These are phyloP conservation scores for Stenurella melanura DNA, from an alignment of 2,888 invertebrate genomes.

Conservation along the genomic window DNA sequence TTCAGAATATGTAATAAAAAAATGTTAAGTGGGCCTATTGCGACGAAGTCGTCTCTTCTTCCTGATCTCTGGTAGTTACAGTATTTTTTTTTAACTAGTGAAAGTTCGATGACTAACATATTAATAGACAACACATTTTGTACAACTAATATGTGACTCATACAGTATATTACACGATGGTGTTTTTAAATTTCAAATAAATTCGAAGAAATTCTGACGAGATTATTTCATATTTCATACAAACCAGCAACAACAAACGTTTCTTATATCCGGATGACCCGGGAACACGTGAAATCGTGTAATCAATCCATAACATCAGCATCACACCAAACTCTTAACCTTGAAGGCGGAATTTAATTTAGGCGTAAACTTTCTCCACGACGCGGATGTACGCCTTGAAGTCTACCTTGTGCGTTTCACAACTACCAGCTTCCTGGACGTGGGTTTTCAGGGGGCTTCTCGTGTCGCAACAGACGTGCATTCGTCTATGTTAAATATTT, in stretches of 20 bases:
- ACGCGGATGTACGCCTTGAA: constrained; percentile 10
- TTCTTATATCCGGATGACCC: constrained; percentile 18
- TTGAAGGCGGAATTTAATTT: constrained; percentile 27
- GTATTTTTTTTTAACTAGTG: neutral
- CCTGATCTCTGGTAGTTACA: no score
- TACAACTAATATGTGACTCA: neutral
- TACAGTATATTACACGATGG: neutral
- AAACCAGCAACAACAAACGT: neutral
- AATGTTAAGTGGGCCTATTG: no score
- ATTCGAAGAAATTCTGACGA: neutral
- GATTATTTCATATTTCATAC: constrained; percentile 2
- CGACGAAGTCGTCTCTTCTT: no score
- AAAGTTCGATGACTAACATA: constrained; percentile 9
- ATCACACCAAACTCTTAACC: constrained; percentile 5
- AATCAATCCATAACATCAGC: constrained; percentile 10
- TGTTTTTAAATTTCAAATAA: neutral
- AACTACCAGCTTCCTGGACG: constrained; percentile 15
- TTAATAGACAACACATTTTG: neutral
- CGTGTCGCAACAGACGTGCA: constrained; percentile 12
- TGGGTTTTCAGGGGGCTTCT: constrained; percentile 13
- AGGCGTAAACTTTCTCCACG: constrained; percentile 25
- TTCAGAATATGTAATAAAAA: no score
- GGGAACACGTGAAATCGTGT: constrained; percentile 10
- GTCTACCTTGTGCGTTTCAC: neutral
- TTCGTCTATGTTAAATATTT: constrained; percentile 33